Evolutionary conservation across 2,797 vertebrate species (phyloP).

Genomic region (Macropodus opercularis): DNA sequence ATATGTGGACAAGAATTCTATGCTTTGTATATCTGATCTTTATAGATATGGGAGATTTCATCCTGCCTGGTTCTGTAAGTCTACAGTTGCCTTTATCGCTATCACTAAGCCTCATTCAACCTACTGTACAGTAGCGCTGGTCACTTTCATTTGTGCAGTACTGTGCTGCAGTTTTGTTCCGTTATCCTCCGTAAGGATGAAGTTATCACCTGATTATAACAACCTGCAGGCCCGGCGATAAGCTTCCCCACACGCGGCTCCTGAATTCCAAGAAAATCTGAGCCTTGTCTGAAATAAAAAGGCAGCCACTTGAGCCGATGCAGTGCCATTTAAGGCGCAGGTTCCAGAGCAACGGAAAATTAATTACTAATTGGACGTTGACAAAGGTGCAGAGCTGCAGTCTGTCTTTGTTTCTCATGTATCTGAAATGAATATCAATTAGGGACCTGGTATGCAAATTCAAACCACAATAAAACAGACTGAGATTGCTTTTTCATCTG

Average conservation of each 20-base stretch:
- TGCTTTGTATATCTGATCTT: neutral
- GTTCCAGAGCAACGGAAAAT: conserved; percentile 42
- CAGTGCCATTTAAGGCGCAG: conserved; percentile 22
- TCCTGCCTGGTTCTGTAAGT: neutral
- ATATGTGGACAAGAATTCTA: neutral
- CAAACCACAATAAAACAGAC: conserved; percentile 53
- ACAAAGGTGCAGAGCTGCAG: conserved; percentile 50
- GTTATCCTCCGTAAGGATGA: neutral
- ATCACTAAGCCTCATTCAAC: neutral
- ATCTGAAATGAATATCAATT: conserved; percentile 64
- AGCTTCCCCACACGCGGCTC: too few species aligned
- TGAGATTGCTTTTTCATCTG: conserved; percentile 66
- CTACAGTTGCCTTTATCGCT: neutral
- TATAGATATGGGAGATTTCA: conserved; percentile 1
- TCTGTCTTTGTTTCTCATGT: conserved; percentile 42
- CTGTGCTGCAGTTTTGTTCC: too few species aligned
- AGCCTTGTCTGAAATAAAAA: conserved; percentile 27
- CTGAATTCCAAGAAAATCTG: conserved; percentile 20
- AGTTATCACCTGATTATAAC: neutral
- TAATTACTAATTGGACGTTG: conserved; percentile 53
- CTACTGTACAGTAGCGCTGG: neutral
- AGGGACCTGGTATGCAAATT: conserved; percentile 48
- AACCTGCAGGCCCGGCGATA: too few species aligned
- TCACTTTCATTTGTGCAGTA: neutral
- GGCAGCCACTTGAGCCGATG: neutral